phyloP scores from a whole-genome alignment of 2,113 vertebrate genomes.

The Lamprologus tigripictilis region DNA sequence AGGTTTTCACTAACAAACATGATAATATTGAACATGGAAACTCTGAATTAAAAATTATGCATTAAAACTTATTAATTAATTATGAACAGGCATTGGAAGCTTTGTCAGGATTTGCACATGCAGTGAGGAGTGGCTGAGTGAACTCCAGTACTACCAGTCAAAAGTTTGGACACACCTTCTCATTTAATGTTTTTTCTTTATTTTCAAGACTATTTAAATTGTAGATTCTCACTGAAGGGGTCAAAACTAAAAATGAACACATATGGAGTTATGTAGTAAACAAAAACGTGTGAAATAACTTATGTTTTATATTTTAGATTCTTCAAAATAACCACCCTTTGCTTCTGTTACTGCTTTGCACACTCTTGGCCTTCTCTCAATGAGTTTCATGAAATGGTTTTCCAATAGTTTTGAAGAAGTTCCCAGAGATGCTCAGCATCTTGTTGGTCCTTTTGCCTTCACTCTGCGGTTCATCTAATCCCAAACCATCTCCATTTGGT shows the following conservation, averaged over 20 bases:
- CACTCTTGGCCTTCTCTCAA: neutral
- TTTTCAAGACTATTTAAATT: neutral
- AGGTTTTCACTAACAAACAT: neutral
- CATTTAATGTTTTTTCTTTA: neutral
- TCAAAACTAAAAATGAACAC: neutral
- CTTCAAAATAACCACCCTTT: neutral
- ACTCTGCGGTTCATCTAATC: neutral
- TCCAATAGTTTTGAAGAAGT: neutral
- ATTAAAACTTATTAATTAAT: neutral
- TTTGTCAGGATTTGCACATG: neutral
- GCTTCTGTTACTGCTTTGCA: neutral
- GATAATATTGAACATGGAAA: neutral
- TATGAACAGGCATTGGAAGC: neutral
- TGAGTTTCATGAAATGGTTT: neutral
- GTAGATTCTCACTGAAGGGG: neutral
- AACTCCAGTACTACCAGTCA: neutral
- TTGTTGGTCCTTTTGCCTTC: neutral
- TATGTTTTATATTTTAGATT: neutral
- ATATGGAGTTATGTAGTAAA: neutral
- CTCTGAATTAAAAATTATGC: neutral
- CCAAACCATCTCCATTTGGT: neutral
- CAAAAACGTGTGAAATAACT: neutral
- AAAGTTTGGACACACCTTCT: neutral
- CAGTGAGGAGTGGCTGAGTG: neutral
- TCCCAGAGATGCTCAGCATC: neutral